phyloP scores from a whole-genome alignment of 2,113 vertebrate species.

The Tachycineta bicolor region DNA sequence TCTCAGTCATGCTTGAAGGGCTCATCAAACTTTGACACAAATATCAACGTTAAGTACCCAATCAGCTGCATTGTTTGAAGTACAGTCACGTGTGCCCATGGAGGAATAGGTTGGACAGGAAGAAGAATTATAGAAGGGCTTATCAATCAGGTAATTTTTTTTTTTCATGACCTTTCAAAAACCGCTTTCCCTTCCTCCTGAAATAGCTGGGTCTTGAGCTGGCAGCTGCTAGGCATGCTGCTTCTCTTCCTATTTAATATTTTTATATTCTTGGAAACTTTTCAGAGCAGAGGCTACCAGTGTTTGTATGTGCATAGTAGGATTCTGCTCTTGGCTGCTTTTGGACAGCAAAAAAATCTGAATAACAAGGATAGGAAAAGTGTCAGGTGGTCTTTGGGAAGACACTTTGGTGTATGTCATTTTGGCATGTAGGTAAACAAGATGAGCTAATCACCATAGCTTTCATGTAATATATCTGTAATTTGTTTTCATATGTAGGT shows the following conservation, averaged over 20 bases:
- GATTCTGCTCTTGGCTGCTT: not conserved
- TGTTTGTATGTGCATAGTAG: not conserved
- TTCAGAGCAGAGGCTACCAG: not conserved
- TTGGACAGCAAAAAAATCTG: not conserved
- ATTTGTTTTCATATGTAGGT: constrained; percentile 57
- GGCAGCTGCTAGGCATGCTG: not conserved
- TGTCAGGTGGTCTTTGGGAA: constrained; percentile 8
- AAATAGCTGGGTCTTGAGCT: not conserved
- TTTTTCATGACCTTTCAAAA: constrained; percentile 44
- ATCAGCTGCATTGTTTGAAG: constrained; percentile 57
- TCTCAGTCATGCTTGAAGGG: constrained; percentile 42
- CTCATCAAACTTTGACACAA: constrained; percentile 65
- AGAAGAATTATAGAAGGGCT: constrained; percentile 1
- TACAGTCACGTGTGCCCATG: constrained; percentile 11
- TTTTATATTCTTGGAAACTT: not conserved
- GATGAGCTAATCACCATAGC: constrained; percentile 32
- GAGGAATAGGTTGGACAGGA: constrained; percentile 49
- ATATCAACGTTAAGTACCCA: constrained; percentile 65
- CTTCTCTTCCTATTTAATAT: not conserved
- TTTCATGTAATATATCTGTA: constrained; percentile 44
- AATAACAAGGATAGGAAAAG: not conserved
- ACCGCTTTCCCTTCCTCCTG: not conserved
- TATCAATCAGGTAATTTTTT: constrained; percentile 5
- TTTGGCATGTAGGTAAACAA: constrained; percentile 64
- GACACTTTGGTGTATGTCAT: not conserved